Percentiles rank a stretch among this genome's conserved stretches.
phyloP scores from a whole-genome alignment of 2,113 vertebrate species.

The Antechinus stuartii region DNA sequence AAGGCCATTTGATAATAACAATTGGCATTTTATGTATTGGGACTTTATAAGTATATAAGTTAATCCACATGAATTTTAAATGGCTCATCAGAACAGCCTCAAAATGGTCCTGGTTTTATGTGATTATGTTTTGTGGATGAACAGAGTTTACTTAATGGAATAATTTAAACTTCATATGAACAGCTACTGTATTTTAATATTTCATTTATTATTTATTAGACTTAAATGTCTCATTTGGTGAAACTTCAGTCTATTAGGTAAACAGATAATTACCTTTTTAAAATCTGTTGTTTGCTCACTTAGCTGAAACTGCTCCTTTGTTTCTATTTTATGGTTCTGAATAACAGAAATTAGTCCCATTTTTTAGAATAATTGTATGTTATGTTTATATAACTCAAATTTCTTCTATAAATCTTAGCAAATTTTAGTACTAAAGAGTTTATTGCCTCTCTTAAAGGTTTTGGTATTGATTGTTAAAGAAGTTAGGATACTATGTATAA shows the following conservation, averaged over 20 bases:
- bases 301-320: constrained; percentile 72
- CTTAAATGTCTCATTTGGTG: constrained; percentile 79
- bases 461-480: constrained; percentile 43
- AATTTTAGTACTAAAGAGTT: constrained; percentile 64
- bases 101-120: constrained; percentile 54
- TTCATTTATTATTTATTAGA: constrained; percentile 81
- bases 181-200: constrained; percentile 75
- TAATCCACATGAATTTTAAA: constrained; percentile 69
- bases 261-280: constrained; percentile 77
- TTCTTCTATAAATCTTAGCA: constrained; percentile 67
- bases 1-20: constrained; percentile 57
- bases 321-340: constrained; percentile 71
- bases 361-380: constrained; percentile 76
- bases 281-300: constrained; percentile 78
- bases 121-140: constrained; percentile 72
- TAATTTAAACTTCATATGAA: constrained; percentile 74
- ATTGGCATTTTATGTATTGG: constrained; percentile 61
- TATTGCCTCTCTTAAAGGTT: constrained; percentile 58
- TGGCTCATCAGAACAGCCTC: constrained; percentile 47
- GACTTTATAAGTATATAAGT: constrained; percentile 60
- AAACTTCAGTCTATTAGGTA: constrained; percentile 77
- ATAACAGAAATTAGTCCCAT: constrained; percentile 75
- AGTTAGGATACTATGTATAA: not conserved
- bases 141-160: constrained; percentile 75
- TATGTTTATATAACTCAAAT: constrained; percentile 71